These are phyloP conservation scores for Polylopha cassiicola DNA, from an alignment of 2,888 invertebrate species.

Conservation along the genomic window DNA sequence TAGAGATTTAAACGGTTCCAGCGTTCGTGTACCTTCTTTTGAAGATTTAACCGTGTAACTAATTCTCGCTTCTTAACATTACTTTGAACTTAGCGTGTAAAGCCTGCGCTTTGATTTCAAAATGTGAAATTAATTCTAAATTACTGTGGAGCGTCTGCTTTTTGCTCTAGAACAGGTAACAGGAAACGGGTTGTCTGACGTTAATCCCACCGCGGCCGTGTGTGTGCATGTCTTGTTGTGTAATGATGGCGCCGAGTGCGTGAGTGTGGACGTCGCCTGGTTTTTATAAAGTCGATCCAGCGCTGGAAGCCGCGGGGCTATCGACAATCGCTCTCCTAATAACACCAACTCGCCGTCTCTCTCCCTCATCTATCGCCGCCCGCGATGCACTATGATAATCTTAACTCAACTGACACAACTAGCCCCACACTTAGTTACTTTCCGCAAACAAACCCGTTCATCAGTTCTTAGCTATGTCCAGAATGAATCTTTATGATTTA, in stretches of 20 bases:
- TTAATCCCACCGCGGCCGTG: conserved; percentile 54
- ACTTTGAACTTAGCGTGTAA: conserved; percentile 23
- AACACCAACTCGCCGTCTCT: conserved; percentile 46
- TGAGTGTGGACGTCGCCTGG: conserved; percentile 53
- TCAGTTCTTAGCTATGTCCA: conserved; percentile 51
- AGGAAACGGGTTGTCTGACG: conserved; percentile 73
- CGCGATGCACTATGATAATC: conserved; percentile 12
- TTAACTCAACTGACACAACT: conserved; percentile 15
- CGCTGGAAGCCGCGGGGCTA: conserved; percentile 47
- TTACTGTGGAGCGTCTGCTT: conserved; percentile 58
- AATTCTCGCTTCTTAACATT: conserved; percentile 28
- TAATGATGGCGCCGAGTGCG: conserved; percentile 54
- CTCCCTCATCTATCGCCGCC: conserved; percentile 30
- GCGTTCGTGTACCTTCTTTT: conserved; percentile 33
- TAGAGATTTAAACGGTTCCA: conserved; percentile 56
- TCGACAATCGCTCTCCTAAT: conserved; percentile 54
- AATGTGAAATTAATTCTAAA: conserved; percentile 71
- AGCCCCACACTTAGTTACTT: conserved; percentile 20
- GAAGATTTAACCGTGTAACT: conserved; percentile 22
- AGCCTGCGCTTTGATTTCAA: conserved; percentile 41
- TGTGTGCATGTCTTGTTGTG: conserved; percentile 51
- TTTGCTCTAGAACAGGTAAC: conserved; percentile 71
- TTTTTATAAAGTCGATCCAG: conserved; percentile 51
- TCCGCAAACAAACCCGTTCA: conserved; percentile 49
- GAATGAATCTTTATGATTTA: conserved; percentile 69